Percentiles rank a stretch among this genome's conserved stretches.
Evolutionary conservation across 2,797 vertebrate genomes (phyloP).

Genomic region (Dallia pectoralis): DNA sequence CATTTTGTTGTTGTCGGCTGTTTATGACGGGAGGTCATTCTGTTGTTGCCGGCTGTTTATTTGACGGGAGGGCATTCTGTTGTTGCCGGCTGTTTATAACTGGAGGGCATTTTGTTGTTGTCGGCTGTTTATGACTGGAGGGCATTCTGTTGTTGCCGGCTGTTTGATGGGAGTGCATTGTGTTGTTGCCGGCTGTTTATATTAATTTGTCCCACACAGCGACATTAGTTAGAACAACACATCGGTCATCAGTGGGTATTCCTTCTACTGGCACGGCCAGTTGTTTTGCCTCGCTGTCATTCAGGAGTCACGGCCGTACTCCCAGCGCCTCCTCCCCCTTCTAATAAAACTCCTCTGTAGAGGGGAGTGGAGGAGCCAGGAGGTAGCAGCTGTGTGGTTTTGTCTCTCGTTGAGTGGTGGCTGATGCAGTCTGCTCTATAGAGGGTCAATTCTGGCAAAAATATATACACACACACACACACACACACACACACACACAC

Average conservation of each 20-base stretch:
- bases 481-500: too few species aligned
- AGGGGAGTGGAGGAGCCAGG: constrained; percentile 42
- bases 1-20: constrained; percentile 24
- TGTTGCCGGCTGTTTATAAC: constrained; percentile 24
- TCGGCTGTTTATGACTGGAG: constrained; percentile 26
- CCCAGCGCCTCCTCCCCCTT: constrained; percentile 54
- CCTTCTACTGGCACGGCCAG: constrained; percentile 29
- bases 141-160: constrained; percentile 23
- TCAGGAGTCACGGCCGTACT: constrained; percentile 64
- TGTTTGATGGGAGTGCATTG: constrained; percentile 18
- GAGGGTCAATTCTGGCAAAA: constrained; percentile 59
- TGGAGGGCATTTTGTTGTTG: constrained; percentile 24
- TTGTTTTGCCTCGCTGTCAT: constrained; percentile 72
- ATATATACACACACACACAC: too few species aligned
- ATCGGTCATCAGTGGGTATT: constrained; percentile 55
- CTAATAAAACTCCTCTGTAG: constrained; percentile 50
- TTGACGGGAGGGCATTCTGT: constrained; percentile 19
- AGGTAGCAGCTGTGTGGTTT: constrained; percentile 66
- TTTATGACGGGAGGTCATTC: constrained; percentile 22
- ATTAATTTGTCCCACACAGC: constrained; percentile 45
- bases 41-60: constrained; percentile 31
- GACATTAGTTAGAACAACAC: constrained; percentile 43
- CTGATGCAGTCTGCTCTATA: constrained; percentile 52
- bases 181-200: constrained; percentile 31
- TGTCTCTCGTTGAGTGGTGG: constrained; percentile 59